These are phyloP conservation scores for Erinaceus europaeus DNA, from an alignment of 2,113 vertebrate genomes.

Conservation along the genomic window DNA sequence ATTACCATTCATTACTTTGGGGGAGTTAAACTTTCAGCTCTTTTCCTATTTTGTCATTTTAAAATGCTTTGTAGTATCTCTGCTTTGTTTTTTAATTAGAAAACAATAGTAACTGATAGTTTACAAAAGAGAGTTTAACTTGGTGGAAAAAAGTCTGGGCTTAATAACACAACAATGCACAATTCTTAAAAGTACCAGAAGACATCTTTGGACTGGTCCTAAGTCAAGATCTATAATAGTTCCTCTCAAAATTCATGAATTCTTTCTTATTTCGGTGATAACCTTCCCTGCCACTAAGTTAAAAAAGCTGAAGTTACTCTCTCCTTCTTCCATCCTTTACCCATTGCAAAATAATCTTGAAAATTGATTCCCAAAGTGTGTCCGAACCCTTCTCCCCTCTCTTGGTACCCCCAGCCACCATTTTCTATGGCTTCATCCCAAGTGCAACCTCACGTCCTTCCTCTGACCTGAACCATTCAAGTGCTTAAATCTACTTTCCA, in stretches of 20 bases:
- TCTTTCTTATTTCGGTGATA: background rate
- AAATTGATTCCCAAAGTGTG: background rate
- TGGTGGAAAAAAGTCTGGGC: background rate
- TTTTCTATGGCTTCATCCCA: accelerated
- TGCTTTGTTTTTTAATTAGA: background rate
- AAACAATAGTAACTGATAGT: background rate
- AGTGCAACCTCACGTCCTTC: background rate
- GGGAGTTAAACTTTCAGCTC: background rate
- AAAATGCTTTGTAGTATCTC: background rate
- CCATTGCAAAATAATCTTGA: too few relatives aligned
- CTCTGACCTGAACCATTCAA: background rate
- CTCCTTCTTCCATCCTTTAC: accelerated
- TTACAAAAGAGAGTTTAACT: background rate
- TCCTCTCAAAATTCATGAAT: background rate
- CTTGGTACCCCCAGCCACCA: background rate
- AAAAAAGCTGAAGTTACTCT: background rate
- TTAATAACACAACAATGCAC: background rate
- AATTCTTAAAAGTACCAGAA: background rate
- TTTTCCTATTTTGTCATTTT: background rate
- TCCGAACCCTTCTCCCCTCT: background rate
- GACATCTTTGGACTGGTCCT: background rate
- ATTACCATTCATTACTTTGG: background rate
- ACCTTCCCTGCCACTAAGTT: background rate
- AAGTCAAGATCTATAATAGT: background rate
- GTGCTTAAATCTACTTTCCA: background rate